A percentile compares a stretch with the other conserved stretches of the same genome.
Conservation (phyloP, 1,140 invertebrate species). For the Pollicipes pollicipes region DNA sequence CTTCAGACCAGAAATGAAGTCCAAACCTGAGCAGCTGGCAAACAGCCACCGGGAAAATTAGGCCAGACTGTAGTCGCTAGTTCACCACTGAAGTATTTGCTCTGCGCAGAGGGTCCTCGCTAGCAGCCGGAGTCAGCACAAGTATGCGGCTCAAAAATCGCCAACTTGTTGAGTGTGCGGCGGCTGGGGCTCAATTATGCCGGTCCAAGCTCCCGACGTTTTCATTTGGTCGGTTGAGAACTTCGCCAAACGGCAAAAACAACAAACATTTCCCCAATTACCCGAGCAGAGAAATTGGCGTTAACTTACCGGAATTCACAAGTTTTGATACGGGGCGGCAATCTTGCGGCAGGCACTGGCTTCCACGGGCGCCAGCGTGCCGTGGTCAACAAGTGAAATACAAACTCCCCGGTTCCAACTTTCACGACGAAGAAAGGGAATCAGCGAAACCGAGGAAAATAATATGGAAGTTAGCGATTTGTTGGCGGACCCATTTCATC, state of each 20-base stretch:
- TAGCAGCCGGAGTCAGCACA: background rate
- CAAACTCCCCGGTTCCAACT: background rate
- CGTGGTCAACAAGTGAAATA: constrained; percentile 2
- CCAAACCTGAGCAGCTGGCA: background rate
- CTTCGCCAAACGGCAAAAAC: background rate
- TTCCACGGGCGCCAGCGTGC: too few species aligned
- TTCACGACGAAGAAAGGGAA: background rate
- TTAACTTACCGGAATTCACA: background rate
- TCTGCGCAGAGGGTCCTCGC: background rate
- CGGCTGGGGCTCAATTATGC: background rate
- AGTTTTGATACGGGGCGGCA: background rate
- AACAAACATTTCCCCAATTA: background rate
- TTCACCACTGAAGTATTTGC: background rate
- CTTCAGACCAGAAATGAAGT: background rate
- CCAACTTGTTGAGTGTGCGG: background rate
- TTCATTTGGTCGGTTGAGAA: background rate
- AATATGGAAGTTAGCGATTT: background rate
- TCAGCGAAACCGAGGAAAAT: background rate
- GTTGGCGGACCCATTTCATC: background rate
- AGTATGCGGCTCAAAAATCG: background rate
- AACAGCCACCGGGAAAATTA: background rate
- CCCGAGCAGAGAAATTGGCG: background rate
- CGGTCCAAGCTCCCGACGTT: background rate
- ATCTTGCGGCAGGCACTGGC: background rate
- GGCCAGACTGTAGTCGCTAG: too few species aligned